Base-by-base conservation (phyloP, 2,888 invertebrate species). In the Dastarcus helophoroides region DNA sequence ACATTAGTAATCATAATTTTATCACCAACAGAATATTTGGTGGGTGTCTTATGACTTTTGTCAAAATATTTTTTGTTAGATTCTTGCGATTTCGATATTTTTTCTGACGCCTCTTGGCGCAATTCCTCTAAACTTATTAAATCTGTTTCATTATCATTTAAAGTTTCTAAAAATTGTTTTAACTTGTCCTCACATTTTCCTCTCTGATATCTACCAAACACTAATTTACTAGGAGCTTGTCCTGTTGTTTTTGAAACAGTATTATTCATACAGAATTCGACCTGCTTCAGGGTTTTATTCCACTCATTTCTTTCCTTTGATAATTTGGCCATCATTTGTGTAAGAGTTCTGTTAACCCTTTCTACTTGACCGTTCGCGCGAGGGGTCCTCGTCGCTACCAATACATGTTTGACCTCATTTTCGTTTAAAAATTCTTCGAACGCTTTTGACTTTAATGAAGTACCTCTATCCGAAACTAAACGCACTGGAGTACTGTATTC, bases 161-260 rank as follows among this genome's bases (percentile, higher is more conserved):
- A 11, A 9, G 33, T 19, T 15, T 37, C 29, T 22, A 45, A 19
- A 15, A 31, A 32, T 7, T 36, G 31, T 14, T 32, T 35, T n/a
- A 44, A 5, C 7, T 35, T 29, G 15, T 50, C 48, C 13, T 37
- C 13, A 8, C 41, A 21, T 4, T 33, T 13, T 7, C 46, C 45
- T 25, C 38, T 38, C 26, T 54, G 52, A 24, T 43, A 17, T 3
- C 43, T 29, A 2, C 50, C 51, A 26, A 49, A 51, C 8, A 52
- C 33, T 21, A 47, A 27, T 15, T 33, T 40, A 36, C 44, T 44
- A 2, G 51, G 46, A 1, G 48, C 43, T 26, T 51, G 41, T 1
- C 43, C 41, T n/a, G 51, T 46, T 8, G 44, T 31, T 31, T 46
- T 42, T 24, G 39, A 39, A 8, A 48, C 19, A 1, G 41, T 48